Conservation (phyloP, 2,888 invertebrate species). For the Lasioglossum figueresi region DNA sequence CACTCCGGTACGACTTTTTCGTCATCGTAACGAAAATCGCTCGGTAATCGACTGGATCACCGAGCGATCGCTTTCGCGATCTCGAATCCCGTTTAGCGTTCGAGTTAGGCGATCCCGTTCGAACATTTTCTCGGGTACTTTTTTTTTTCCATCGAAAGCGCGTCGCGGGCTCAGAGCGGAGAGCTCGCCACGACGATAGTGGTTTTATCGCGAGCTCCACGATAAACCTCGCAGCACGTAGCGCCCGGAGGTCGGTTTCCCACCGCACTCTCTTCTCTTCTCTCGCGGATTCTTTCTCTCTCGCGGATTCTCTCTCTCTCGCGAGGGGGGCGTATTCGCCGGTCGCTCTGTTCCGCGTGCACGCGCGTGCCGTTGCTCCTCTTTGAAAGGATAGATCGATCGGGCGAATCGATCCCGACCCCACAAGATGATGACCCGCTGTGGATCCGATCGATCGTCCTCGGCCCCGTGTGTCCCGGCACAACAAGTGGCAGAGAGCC, state of each 20-base stretch:
- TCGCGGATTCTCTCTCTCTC: slow-evolving; percentile 41
- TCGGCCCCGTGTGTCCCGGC: background rate
- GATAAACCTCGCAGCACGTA: slow-evolving; percentile 60
- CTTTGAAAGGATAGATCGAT: background rate
- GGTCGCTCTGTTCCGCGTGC: slow-evolving; percentile 32
- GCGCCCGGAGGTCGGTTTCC: slow-evolving; percentile 11
- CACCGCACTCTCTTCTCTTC: background rate
- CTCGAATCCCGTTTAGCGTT: background rate
- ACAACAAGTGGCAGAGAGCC: slow-evolving; percentile 51
- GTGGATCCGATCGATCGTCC: slow-evolving; percentile 26
- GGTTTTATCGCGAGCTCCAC: slow-evolving; percentile 59
- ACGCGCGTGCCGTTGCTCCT: slow-evolving; percentile 52
- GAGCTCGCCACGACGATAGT: slow-evolving; percentile 53
- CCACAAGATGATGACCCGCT: slow-evolving; percentile 40
- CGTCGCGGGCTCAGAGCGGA: slow-evolving; percentile 19
- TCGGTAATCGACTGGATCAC: background rate
- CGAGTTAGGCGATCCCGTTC: background rate
- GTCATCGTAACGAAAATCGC: background rate
- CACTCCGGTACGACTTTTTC: background rate
- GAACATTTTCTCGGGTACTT: slow-evolving; percentile 4
- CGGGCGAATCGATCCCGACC: background rate
- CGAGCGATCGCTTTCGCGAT: background rate
- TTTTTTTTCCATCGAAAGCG: slow-evolving; percentile 16
- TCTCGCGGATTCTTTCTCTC: slow-evolving; percentile 43
- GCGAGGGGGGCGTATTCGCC: slow-evolving; percentile 51